phyloP scores from a whole-genome alignment of 2,113 vertebrate species.

The Chloebia gouldiae region DNA sequence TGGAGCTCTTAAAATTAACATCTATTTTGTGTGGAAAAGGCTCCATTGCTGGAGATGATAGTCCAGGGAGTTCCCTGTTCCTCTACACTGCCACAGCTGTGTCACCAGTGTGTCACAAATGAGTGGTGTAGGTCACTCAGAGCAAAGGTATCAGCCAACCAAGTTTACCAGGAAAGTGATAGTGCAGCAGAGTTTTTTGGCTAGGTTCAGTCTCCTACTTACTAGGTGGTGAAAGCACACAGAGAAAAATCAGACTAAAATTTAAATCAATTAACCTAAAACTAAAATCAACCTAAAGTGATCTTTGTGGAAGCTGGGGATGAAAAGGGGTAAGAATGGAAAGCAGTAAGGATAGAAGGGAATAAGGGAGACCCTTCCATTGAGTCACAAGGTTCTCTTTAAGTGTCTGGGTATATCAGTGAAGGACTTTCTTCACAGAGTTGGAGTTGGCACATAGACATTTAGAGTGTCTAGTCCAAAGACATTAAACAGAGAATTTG shows the following conservation, averaged over 20 bases:
- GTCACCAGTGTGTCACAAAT: not conserved
- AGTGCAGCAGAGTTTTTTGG: not conserved
- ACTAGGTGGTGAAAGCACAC: not conserved
- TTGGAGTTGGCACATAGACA: not conserved
- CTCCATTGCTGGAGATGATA: rapidly evolving
- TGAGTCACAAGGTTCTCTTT: not conserved
- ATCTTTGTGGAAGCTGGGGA: not conserved
- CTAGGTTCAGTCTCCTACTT: not conserved
- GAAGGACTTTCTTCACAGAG: not conserved
- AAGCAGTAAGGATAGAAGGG: not conserved
- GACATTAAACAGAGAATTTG: not conserved
- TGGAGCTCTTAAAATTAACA: not conserved
- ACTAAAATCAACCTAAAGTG: not conserved
- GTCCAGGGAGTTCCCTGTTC: not conserved
- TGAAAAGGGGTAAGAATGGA: not conserved
- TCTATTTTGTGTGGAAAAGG: not conserved
- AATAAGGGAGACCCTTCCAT: not conserved
- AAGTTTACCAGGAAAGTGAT: not conserved
- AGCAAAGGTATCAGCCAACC: not conserved
- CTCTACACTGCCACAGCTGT: rapidly evolving
- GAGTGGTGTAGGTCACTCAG: not conserved
- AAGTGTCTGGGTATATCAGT: not conserved
- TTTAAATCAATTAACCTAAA: not conserved
- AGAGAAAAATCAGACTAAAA: not conserved
- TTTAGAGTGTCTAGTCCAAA: not conserved